Base-by-base conservation (phyloP, 2,113 vertebrate genomes). In the Microcebus lehilahytsara region DNA sequence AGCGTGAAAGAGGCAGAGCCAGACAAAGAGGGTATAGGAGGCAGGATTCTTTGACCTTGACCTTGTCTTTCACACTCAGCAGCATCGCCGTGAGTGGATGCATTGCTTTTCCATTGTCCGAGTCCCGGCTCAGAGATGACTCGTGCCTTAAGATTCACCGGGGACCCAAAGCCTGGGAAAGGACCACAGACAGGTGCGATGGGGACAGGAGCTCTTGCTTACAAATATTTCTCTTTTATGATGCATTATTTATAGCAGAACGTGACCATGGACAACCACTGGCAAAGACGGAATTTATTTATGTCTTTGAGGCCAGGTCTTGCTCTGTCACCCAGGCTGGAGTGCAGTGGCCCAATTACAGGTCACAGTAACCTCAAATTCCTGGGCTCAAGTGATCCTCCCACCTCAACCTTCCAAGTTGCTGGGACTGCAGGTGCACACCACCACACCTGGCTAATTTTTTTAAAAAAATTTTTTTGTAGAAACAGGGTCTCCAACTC, bases 221-320 rank as follows among this genome's bases (percentile, higher is more conserved):
- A 91, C 91, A 98, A 83, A 96, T 8, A 95, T 81, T 94, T 96
- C 64, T 97, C 83, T 96, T 98, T 85, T 96, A 95, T 86, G 98
- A 96, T 88, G 97, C 97, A 97, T 89, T 93, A 92, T 95, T 89
- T 93, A 95, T 85, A 87, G 79, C 95, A 78, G 40, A 87, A 97
- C 98, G 95, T 95, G 96, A 90, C 51, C 3, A 0, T 3, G 75
- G 79, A 97, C 69, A 95, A 93, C 64, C 85, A 86, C 75, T 96
- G 92, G 87, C 90, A 93, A 98, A 67, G 93, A 64, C 4, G 11
- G 30, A 5, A 30, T 64, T 64, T 64, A 30, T 64, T 64, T 27
- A 30, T 64, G 27, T 64, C 5, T 64, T 30, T 30, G 25, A 30
- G 23, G 25, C 62, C 25, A 25, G 25, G 60, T 64, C 60, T 64